Evolutionary conservation across 2,113 vertebrate species (phyloP), one percentile per base, ranked within the genome.

Genomic region (Rhynchomys soricoides): DNA sequence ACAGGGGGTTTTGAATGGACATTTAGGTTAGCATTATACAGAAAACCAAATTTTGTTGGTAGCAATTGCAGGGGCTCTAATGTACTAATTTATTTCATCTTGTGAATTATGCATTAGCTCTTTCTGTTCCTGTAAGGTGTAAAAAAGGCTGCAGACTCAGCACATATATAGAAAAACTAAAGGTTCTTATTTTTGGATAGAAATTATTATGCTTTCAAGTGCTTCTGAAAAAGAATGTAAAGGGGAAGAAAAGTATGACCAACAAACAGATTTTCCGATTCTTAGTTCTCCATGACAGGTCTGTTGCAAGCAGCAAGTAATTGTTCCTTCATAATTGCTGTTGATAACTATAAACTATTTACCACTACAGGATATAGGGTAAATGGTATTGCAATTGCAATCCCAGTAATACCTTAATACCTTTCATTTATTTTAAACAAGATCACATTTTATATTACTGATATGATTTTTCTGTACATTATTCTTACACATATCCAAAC

Each of bases 161-260:
- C 52, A 92, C 24, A 82, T 40, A 7, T 48, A 90, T 45, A 26
- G 13, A 45, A 66, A 87, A 81, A 10, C 8, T 1, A 86, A 92
- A 29, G 37, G 66, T 62, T 92, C 2, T 21, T 52, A 92, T 94
- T 88, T 83, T 7, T 40, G 55, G 68, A 79, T 40, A 87, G 90
- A 86, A 97, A 77, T 4, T 6, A 66, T 83, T 75, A 88, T 92
- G 16, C 16, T 92, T 95, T 22, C 24, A 91, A 62, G 52, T 88
- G 62, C 64, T 75, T 88, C 17, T 91, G 16, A 96, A 73, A 79
- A 95, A 21, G 70, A 92, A 79, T 9, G 17, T 34, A 52, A 70
- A 26, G 5, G 34, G 43, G 68, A 70, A 24, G 31, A 26, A 81
- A 37, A 24, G 34, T 22, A n/a, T n/a, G 24, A 5, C 3, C 43